phyloP scores from a whole-genome alignment of 2,888 invertebrate genomes.

The Eupsilia transversa region DNA sequence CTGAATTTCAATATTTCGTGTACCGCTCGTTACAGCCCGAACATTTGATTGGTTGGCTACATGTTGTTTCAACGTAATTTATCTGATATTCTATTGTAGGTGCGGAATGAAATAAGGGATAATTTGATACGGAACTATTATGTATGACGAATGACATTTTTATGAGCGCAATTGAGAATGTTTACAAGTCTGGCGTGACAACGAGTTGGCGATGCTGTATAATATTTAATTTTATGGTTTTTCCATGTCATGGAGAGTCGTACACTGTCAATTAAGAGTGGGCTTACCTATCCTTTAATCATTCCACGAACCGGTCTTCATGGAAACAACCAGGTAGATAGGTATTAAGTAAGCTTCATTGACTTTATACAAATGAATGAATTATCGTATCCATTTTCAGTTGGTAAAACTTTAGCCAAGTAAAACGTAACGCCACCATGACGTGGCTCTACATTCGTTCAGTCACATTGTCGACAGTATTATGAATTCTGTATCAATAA shows the following conservation, averaged over 20 bases:
- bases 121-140: constrained; percentile 49
- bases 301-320: constrained; percentile 50
- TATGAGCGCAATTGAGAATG: constrained; percentile 38
- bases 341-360: constrained; percentile 1
- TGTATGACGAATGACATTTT: constrained; percentile 43
- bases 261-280: constrained; percentile 43
- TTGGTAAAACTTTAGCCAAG: constrained; percentile 33
- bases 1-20: constrained; percentile 86
- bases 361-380: constrained; percentile 1
- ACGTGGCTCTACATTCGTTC: constrained; percentile 7
- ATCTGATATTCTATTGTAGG: constrained; percentile 25
- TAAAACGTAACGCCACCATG: constrained; percentile 11
- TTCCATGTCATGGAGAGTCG: constrained; percentile 54
- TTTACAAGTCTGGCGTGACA: constrained; percentile 42
- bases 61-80: constrained; percentile 34
- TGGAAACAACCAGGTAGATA: constrained; percentile 18
- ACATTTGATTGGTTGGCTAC: constrained; percentile 41
- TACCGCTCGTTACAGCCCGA: constrained; percentile 31
- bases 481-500: constrained; percentile 50
- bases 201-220: constrained; percentile 33
- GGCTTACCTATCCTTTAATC: constrained; percentile 37
- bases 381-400: constrained; percentile 23
- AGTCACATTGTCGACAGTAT: constrained; percentile 34
- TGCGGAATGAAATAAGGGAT: constrained; percentile 8
- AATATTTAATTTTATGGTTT: constrained; percentile 55